Evolutionary conservation across 2,113 vertebrate species (phyloP), one percentile per base, ranked within the genome.

Genomic region (Pangasianodon gigas): DNA sequence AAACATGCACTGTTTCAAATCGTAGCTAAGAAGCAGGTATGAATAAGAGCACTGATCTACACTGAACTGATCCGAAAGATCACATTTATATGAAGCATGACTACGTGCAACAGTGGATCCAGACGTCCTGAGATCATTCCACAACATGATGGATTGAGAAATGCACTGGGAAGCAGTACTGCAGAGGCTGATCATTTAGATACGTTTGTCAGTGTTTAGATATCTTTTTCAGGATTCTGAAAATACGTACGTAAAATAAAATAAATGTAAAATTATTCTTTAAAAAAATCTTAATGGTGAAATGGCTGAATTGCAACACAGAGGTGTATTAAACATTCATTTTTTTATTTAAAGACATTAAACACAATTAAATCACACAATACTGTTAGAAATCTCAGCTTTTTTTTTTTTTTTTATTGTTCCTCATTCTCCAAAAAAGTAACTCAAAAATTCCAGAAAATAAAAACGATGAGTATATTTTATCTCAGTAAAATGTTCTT

Each of bases 21-120:
- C 1, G 29, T 83, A 10, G 62, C 32, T 54, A 21, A 11, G 48
- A 29, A 19, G 24, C 37, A 51, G 80, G 29, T 58, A 21, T 74
- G 87, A 89, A 51, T 32, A 84, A 84, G 87, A 84, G 18, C 52
- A 32, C 54, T 32, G 56, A 87, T n/a, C 56, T 21, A 11, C 74
- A 46, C 29, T 6, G 37, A 60, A 62, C 71, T 1, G 18, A 46
- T 26, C 71, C 18, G 10, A 44, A n/a, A 79, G 44, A 16, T 56
- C 41, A 79, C 3, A 10, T 21, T 62, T 19, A 51, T 46, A 79
- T 32, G 37, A 62, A 79, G 86, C 37, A 62, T 44, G 74, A 87
- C 26, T 9, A 69, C 77, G 56, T 11, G 48, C 21, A 41, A n/a
- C 60, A n/a, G 24, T 32, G 52, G 37, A 89, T 46, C 32, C 65